phyloP scores from a whole-genome alignment of 2,888 invertebrate genomes.

The Clistopyga incitator region DNA sequence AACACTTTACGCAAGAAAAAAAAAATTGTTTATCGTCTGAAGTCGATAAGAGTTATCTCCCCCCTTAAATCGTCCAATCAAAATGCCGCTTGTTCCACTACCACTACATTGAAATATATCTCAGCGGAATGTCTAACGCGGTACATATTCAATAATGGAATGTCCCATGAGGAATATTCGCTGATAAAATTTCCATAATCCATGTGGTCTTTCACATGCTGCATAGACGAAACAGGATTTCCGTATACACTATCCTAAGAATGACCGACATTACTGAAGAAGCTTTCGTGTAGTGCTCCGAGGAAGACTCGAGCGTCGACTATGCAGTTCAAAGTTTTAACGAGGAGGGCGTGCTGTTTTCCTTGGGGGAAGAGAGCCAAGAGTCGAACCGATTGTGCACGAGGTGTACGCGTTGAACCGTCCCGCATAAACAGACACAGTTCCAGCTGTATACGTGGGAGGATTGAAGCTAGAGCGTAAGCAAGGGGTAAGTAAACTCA shows the following conservation, averaged over 20 bases:
- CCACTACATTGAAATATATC: neutral
- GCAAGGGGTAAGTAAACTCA: slow-evolving; percentile 37
- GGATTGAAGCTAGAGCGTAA: neutral
- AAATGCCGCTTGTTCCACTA: neutral
- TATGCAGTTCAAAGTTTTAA: slow-evolving; percentile 54
- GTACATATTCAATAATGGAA: neutral
- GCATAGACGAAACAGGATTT: neutral
- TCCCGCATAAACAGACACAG: slow-evolving; percentile 56
- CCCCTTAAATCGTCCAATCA: neutral
- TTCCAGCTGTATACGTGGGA: slow-evolving; percentile 7
- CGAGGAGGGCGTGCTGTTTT: slow-evolving; percentile 47
- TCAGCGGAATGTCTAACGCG: neutral
- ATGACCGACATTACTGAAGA: neutral
- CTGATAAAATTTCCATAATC: neutral
- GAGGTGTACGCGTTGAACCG: slow-evolving; percentile 43
- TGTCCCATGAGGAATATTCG: neutral
- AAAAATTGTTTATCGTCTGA: no score
- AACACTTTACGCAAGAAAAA: no score
- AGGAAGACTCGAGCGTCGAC: slow-evolving; percentile 14
- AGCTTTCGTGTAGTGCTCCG: slow-evolving; percentile 11
- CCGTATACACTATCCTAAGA: neutral
- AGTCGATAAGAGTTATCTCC: no score
- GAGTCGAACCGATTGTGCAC: slow-evolving; percentile 17
- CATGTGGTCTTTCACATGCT: neutral
- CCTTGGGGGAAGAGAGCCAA: slow-evolving; percentile 3